These are phyloP conservation scores for Macropodus opercularis DNA, from an alignment of 2,797 vertebrate genomes.

Conservation along the genomic window DNA sequence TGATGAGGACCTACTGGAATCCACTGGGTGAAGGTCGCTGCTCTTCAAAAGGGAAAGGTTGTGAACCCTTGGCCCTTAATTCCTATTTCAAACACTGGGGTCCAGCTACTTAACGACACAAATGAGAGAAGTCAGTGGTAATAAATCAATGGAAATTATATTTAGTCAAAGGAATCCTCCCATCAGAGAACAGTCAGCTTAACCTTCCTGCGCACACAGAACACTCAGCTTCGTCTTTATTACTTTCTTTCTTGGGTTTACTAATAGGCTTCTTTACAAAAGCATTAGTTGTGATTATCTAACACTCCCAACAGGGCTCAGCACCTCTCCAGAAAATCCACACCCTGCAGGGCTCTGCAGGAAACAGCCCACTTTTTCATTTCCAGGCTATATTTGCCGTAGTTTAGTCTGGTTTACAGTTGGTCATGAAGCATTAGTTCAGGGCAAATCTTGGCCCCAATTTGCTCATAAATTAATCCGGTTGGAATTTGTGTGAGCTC, in stretches of 20 bases:
- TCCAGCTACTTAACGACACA: constrained; percentile 8
- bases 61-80: not conserved
- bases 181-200: constrained; percentile 6
- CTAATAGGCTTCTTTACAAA: constrained; percentile 24
- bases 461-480: constrained; percentile 74
- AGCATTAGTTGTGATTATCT: constrained; percentile 37
- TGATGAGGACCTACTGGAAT: not conserved
- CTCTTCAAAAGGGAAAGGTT: not conserved
- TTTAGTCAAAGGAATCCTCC: constrained; percentile 3
- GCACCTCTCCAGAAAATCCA: constrained; percentile 41
- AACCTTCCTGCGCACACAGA: constrained; percentile 9
- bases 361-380: constrained; percentile 52
- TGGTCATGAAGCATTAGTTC: constrained; percentile 49
- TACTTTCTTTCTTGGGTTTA: constrained; percentile 22
- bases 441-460: constrained; percentile 42
- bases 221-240: constrained; percentile 31
- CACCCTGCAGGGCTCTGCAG: constrained; percentile 42
- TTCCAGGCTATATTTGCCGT: constrained; percentile 43
- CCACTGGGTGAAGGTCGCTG: not conserved
- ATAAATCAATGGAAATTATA: not conserved
- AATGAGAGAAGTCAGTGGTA: not conserved
- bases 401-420: constrained; percentile 20
- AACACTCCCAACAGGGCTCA: constrained; percentile 8
- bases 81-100: constrained; percentile 3
- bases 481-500: constrained; percentile 66